Evolutionary conservation across 53 echinoderm and acorn worm genomes (phyloP), one percentile per base, ranked within the genome.

Genomic region (Holothuria scabra): DNA sequence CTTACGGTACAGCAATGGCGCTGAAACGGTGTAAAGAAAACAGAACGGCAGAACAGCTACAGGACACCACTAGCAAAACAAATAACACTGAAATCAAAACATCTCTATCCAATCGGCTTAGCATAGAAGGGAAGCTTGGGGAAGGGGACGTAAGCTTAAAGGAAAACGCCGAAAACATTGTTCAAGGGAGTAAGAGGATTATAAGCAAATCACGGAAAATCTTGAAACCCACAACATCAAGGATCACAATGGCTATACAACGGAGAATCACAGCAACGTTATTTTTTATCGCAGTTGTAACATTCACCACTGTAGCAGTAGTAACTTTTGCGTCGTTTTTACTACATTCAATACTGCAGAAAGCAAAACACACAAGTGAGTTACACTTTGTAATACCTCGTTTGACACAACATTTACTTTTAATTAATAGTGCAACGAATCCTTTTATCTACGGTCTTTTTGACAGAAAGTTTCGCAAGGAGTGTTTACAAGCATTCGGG

Each of bases 361-460:
- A 67, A 20, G 8, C 23, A 10, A 25, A 67, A 20, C 12, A 9
- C 2, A 18, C 20, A 16, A 67, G 34, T 12, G 28, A 67, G 32
- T 0, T 14, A 8, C 12, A 31, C 13, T 67, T 67, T 29, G 25
- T 20, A 2, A 20, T 67, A 18, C 10, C 11, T 67, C 33, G 67
- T 14, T 1, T 67, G 20, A 18, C 34, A 10, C 20, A 28, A 14
- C 19, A 16, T 20, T 2, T 67, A 13, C 32, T 32, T 16, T 24
- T 67, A 20, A 28, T 67, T 28, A 67, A 67, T 35, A 28, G 3
- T 67, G 30, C 67, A 8, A 67, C 23, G 2, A 67, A 67, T 32
- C 67, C 67, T 28, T 67, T 67, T 21, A 67, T 67, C 32, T 67
- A 67, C 67, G 14, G 67, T 67, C 32, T 67, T 20, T 20, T 67